Percentiles rank a stretch among this genome's conserved stretches.
phyloP scores from a whole-genome alignment of 30 jellyfish, hydroid and myxozoan species.

The Sanderia malayensis region DNA sequence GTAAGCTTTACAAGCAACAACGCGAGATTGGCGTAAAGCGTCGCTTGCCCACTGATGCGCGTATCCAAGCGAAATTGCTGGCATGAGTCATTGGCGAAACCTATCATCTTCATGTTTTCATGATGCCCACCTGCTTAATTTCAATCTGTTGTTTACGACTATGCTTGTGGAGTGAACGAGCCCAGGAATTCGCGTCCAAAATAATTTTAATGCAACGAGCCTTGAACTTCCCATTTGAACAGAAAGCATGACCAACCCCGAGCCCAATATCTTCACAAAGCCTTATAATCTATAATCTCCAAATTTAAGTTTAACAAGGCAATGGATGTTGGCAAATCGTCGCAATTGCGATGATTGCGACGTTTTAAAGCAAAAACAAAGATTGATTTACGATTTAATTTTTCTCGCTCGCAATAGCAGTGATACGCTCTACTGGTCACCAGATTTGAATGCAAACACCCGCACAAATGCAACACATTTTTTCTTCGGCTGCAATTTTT shows the following conservation, averaged over 20 bases:
- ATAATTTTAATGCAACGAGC: too few relatives aligned
- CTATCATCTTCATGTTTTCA: constrained; percentile 17
- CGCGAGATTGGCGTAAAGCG: constrained; percentile 52
- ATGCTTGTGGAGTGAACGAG: neutral
- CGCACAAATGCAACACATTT: too few relatives aligned
- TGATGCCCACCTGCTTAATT: constrained; percentile 39
- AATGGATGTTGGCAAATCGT: too few relatives aligned
- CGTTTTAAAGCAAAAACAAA: too few relatives aligned
- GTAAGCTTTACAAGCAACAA: constrained; percentile 41
- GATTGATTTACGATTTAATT: neutral
- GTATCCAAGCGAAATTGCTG: constrained; percentile 32
- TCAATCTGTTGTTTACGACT: constrained; percentile 31
- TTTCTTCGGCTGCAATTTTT: too few relatives aligned
- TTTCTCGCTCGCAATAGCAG: constrained; percentile 35
- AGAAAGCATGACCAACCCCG: too few relatives aligned
- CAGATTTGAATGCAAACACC: constrained; percentile 43
- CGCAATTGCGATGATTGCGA: too few relatives aligned
- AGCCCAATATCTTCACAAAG: too few relatives aligned
- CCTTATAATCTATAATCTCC: too few relatives aligned
- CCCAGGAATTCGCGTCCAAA: neutral
- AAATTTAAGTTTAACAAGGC: too few relatives aligned
- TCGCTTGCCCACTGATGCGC: constrained; percentile 73
- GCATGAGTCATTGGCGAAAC: constrained; percentile 72
- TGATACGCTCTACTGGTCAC: constrained; percentile 51
- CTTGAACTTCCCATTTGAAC: too few relatives aligned